A percentile compares a stretch with the other conserved stretches of the same genome.
These are phyloP conservation scores for Haliclystus octoradiatus DNA, from an alignment of 30 jellyfish, hydroid and myxozoan species.

Conservation along the genomic window DNA sequence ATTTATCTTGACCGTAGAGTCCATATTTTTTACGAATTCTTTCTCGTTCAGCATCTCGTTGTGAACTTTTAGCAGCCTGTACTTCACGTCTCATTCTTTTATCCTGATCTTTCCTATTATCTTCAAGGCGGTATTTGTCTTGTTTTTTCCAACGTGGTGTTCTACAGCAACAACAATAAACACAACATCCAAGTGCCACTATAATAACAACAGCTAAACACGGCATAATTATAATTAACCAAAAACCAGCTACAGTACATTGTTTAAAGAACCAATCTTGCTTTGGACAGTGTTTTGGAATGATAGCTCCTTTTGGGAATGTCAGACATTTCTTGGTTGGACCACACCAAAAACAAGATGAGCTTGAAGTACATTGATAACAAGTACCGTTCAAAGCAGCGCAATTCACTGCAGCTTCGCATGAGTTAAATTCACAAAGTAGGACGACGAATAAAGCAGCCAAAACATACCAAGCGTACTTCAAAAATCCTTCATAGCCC, in stretches of 20 bases:
- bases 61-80: conserved; percentile 54
- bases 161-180: conserved; percentile 88
- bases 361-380: conserved; percentile 35
- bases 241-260: conserved; percentile 77
- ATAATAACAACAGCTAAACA: conserved; percentile 59
- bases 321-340: conserved; percentile 54
- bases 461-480: no score
- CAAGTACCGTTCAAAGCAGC: conserved; percentile 34
- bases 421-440: no score
- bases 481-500: no score
- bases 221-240: conserved; percentile 74
- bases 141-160: conserved; percentile 34
- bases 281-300: conserved; percentile 72
- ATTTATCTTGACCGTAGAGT: conserved; percentile 46
- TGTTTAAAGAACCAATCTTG: conserved; percentile 66
- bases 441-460: no score
- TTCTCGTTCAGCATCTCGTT: conserved; percentile 53
- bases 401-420: conserved; percentile 38
- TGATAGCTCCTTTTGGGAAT: conserved; percentile 33
- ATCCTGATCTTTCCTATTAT: conserved; percentile 32
- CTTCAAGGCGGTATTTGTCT: conserved; percentile 51
- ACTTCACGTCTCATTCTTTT: conserved; percentile 48
- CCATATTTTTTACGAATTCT: conserved; percentile 76
- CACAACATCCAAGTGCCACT: conserved; percentile 51
- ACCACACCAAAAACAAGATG: conserved; percentile 78